Evolutionary conservation across 2,888 invertebrate genomes (phyloP), one percentile per base, ranked within the genome.

Genomic region (Epistrophe eligans): DNA sequence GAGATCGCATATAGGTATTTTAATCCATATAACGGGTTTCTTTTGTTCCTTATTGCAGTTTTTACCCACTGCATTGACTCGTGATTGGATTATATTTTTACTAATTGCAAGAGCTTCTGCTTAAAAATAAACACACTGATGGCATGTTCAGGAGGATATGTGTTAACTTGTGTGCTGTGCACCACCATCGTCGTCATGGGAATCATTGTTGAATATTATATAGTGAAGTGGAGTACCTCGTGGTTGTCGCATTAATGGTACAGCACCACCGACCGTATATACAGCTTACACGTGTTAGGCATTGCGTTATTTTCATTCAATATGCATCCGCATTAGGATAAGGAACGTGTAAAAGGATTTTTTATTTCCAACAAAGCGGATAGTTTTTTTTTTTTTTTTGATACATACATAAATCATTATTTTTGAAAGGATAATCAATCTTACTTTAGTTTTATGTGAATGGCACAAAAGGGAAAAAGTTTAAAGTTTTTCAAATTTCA

Each of bases 101-200:
- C 60, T 60, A 60, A 60, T 62, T 62, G 40, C 24, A 3, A 13
- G 40, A 60, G 32, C 13, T 7, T 40, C 24, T 43, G 45, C 45
- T 45, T 45, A 45, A 45, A 45, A 45, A 45, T 45, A 45, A 45
- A 45, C n/a, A n/a, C 45, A 15, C 15, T 15, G 24, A 24, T 24
- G 24, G 24, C 45, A n/a, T 11, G 52, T 5, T 3, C n/a, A n/a
- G n/a, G n/a, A 17, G 48, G 48, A 48, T 48, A 48, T 45, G n/a
- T 48, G 48, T 28, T 28, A 52, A 28, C 13, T 4, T 24, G 11
- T 28, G 52, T 52, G 28, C 24, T 13, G 2, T 2, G 13, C 52
- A 28, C 7, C 52, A 52, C 0, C 13, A 24, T 24, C 24, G 28
- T 0, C 13, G 24, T 28, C 11, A 52, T 28, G 52, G 48, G 48